These are phyloP conservation scores for Eristalis intricaria DNA, from an alignment of 2,888 invertebrate genomes.

Conservation along the genomic window DNA sequence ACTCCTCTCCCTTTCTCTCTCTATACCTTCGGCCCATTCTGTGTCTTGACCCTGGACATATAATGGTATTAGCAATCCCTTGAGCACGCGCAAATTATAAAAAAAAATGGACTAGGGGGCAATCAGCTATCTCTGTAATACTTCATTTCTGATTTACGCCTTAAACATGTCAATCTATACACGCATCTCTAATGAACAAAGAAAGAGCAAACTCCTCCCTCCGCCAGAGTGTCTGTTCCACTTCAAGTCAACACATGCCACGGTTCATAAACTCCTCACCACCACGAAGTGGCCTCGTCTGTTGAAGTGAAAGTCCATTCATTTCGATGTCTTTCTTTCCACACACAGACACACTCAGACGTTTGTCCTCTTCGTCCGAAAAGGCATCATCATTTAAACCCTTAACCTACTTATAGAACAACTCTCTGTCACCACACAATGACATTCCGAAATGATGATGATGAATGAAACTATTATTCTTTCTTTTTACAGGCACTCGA, in stretches of 20 bases:
- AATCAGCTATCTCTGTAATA: too few relatives aligned
- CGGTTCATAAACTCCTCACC: neutral
- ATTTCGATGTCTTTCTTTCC: neutral
- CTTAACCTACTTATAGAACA: neutral
- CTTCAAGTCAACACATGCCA: neutral
- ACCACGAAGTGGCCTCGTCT: neutral
- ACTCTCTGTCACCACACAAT: neutral
- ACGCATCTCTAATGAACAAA: neutral
- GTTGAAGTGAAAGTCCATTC: neutral
- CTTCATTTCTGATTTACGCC: too few relatives aligned
- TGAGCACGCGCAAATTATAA: too few relatives aligned
- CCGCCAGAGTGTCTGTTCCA: too few relatives aligned
- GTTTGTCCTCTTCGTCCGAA: neutral
- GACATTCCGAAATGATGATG: neutral
- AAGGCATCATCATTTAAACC: neutral
- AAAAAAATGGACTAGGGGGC: too few relatives aligned
- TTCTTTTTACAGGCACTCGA: conserved; percentile 82
- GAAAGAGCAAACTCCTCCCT: neutral
- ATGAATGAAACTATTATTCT: neutral
- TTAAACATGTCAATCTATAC: too few relatives aligned
- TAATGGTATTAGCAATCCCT: too few relatives aligned
- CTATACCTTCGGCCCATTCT: too few relatives aligned
- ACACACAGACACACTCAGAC: neutral
- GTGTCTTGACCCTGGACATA: too few relatives aligned
- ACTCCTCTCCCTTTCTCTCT: too few relatives aligned